Base-by-base conservation (phyloP, 2,888 invertebrate genomes). In the Tachina fera region DNA sequence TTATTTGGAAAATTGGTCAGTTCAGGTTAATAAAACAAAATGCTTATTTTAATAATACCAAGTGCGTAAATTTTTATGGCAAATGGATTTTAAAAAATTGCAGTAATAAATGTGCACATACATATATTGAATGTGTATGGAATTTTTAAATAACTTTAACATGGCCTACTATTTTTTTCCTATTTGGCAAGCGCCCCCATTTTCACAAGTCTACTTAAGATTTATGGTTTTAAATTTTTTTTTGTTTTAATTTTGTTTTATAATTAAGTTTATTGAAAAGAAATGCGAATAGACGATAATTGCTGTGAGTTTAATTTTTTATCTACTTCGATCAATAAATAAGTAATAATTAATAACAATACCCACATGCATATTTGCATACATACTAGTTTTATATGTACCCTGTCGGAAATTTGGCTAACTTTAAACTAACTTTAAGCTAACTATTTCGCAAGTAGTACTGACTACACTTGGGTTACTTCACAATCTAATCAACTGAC, bases 51-150 rank as follows among this genome's bases (percentile, higher is more conserved):
- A 75, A 75, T 60, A 70, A 39, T 41, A 74, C 13, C 31, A 31
- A 71, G 71, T 79, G 78, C 61, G 75, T 86, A 82, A 82, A 82
- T 75, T 79, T 86, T 86, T 86, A 86, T 82, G 63, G 75, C 51
- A 79, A 75, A 79, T 75, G 70, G 75, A 51, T 76, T 76, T 81
- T 43, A 72, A 63, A 16, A 70, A 85, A 82, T 85, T 85, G 85
- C 81, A 82, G 77, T 14, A 68, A 68, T 63, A 61, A 60, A 51
- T 45, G 19, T 67, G 43, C 43, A 53, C 16, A 41, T 63, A 53
- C 16, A 41, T 63, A 16, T 9, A 41, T 47, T 10, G 56, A 70
- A 67, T 80, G 80, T 74, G 80, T 56, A 47, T 19, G n/a, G 80
- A 80, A 82, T 82, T 14, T 49, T 19, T 63, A 82, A 76, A 70